Conservation (phyloP, 2,888 invertebrate genomes). For the Drosophila anomalata region DNA sequence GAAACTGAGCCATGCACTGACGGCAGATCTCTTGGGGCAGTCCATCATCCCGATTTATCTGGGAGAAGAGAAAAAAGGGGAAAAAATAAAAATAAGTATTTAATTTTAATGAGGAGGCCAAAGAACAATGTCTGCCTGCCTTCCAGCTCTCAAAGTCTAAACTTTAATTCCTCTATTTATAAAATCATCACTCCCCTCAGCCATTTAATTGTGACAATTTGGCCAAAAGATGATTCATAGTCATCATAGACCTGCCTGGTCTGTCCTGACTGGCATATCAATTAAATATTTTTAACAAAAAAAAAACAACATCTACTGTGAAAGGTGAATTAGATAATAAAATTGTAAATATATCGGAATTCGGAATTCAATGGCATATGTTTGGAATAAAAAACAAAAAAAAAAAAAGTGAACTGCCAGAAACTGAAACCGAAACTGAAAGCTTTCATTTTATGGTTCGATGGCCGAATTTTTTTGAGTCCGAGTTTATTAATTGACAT, state of each 20-base stretch:
- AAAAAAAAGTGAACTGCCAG: neutral
- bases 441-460: conserved; percentile 16
- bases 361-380: conserved; percentile 6
- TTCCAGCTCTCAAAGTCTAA: neutral
- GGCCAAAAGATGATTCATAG: neutral
- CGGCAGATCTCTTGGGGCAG: conserved; percentile 80
- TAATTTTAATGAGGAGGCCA: neutral
- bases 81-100: conserved; percentile 5
- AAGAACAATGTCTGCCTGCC: no score
- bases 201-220: conserved; percentile 18
- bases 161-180: conserved; percentile 6
- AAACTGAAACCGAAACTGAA: neutral
- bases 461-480: conserved; percentile 10
- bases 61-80: conserved; percentile 1
- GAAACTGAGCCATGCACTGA: conserved; percentile 79
- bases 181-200: neutral
- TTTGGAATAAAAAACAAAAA: neutral
- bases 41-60: conserved; percentile 78
- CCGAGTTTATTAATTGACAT: conserved; percentile 51
- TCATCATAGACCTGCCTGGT: no score
- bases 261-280: conserved; percentile 14
- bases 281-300: conserved; percentile 1
- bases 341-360: conserved; percentile 6
- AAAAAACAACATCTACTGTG: neutral
- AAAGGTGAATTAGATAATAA: conserved; percentile 22